phyloP scores from a whole-genome alignment of 2,888 invertebrate species.

The Cloeon dipterum region DNA sequence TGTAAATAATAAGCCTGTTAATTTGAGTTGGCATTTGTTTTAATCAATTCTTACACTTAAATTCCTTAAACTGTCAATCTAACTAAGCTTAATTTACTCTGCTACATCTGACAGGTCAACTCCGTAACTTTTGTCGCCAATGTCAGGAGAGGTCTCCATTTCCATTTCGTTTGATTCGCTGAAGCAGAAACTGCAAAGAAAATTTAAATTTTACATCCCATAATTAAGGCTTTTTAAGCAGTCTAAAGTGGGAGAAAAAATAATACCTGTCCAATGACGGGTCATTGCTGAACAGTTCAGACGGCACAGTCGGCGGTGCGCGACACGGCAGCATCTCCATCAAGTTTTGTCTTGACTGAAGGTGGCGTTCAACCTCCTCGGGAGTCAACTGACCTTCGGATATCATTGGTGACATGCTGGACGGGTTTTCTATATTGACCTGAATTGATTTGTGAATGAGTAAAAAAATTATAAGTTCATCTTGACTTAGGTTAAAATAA shows the following conservation, averaged over 20 bases:
- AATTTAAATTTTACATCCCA: neutral
- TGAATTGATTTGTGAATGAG: neutral
- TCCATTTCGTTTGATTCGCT: slow-evolving; percentile 65
- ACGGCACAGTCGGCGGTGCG: slow-evolving; percentile 73
- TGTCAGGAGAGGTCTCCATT: slow-evolving; percentile 58
- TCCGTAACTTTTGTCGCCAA: slow-evolving; percentile 55
- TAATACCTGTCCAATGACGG: slow-evolving; percentile 59
- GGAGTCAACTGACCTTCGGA: slow-evolving; percentile 73
- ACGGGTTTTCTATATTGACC: neutral
- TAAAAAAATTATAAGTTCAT: neutral
- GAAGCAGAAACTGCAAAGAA: slow-evolving; percentile 17
- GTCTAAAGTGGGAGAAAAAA: no score
- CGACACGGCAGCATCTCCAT: slow-evolving; percentile 61
- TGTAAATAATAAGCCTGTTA: neutral
- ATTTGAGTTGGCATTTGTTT: no score
- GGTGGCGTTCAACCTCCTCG: slow-evolving; percentile 72
- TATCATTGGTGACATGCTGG: slow-evolving; percentile 19
- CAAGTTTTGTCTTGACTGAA: slow-evolving; percentile 62
- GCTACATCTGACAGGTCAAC: slow-evolving; percentile 37
- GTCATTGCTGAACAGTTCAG: slow-evolving; percentile 87
- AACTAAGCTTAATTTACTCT: no score
- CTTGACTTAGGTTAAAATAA: no score
- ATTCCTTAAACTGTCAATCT: no score
- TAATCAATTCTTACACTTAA: no score
- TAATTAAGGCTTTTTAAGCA: neutral